These are phyloP conservation scores for Oreochromis aureus DNA, from an alignment of 2,113 vertebrate genomes.

Conservation along the genomic window DNA sequence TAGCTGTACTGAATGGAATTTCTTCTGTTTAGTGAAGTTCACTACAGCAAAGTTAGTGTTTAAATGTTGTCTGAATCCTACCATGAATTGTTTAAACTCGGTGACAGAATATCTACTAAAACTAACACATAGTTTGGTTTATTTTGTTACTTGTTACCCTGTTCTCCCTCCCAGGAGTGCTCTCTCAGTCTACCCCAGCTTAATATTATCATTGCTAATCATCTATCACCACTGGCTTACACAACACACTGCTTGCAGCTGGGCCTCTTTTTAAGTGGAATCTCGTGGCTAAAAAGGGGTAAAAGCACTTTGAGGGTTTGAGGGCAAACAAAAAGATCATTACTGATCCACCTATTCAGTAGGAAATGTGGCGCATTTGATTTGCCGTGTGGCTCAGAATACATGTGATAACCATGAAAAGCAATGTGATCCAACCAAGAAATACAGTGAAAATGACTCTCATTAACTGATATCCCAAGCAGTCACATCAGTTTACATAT, in stretches of 20 bases:
- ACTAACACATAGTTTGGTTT: background rate
- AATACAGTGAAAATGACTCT: background rate
- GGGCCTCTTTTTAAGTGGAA: background rate
- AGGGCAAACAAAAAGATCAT: background rate
- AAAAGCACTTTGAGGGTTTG: background rate
- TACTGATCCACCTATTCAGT: background rate
- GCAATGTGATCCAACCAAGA: background rate
- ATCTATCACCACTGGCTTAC: background rate
- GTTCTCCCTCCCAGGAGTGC: background rate
- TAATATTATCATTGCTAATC: conserved; percentile 9
- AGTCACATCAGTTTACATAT: background rate
- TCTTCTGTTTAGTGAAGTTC: background rate
- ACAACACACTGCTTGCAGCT: conserved; percentile 10
- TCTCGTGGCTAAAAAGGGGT: background rate
- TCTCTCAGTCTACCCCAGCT: background rate
- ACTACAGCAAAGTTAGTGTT: background rate
- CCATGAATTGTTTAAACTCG: background rate
- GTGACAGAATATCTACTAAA: background rate
- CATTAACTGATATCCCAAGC: background rate
- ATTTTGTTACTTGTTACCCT: background rate
- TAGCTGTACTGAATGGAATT: background rate
- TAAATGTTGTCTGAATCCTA: background rate
- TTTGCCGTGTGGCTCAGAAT: background rate
- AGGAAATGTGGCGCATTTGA: background rate
- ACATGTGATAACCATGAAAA: background rate